Evolutionary conservation across 2,113 vertebrate species (phyloP), one percentile per base, ranked within the genome.

Genomic region (Tretioscincus oriximinensis): DNA sequence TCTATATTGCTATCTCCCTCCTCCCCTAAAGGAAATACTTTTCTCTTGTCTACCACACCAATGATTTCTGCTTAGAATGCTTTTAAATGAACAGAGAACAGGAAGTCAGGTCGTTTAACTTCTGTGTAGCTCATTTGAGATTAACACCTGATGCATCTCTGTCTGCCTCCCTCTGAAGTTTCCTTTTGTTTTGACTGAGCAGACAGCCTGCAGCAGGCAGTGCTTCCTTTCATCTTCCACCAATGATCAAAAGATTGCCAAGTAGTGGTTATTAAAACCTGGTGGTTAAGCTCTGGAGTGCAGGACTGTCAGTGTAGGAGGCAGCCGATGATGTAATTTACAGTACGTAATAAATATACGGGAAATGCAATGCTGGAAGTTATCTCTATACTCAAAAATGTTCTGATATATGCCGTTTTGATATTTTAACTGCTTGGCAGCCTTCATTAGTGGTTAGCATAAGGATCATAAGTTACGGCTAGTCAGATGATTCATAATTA

Each of bases 61-160:
- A 24, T 18, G 45, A 10, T 63, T 3, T 69, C 26, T 0, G 0
- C 60, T 72, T 80, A 21, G 9, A 60, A 51, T 26, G n/a, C 65
- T 81, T 9, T 0, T 2, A 60, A 60, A 54, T 73, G 70, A 47
- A 51, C 0, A 0, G 54, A 67, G 0, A 16, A 69, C 35, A 76
- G 68, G 0, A 0, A 29, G 47, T 47, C 85, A 16, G 0, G 90
- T 67, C 2, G 16, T 31, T 69, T 1, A 7, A 73, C 74, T 91
- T 84, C 75, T 84, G 26, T 74, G 41, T 80, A 72, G 58, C 60
- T 88, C 76, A 1, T 78, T 63, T 76, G 82, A 73, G 90, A 90
- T 92, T 92, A 93, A 89, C 92, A 93, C 92, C 91, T 90, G 92
- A 93, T 90, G 91, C 86, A 82, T 90, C 91, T 84, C 84, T 85